Evolutionary conservation across 2,113 vertebrate species (phyloP), one percentile per base, ranked within the genome.

Genomic region (Ceratotherium simum): DNA sequence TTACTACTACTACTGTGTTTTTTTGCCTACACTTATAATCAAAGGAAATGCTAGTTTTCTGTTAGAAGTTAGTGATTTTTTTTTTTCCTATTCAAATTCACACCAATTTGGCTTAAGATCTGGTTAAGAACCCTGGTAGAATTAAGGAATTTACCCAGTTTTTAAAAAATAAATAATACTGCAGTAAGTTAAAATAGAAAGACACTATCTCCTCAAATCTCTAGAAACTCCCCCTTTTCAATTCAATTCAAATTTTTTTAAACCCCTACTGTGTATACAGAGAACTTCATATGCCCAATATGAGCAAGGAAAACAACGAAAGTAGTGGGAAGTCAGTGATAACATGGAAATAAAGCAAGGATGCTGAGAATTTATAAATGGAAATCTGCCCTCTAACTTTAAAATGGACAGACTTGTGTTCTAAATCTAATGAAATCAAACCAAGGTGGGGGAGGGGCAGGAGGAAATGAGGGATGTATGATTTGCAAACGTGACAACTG

Each of bases 401-500:
- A 65, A 91, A 97, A 76, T 0, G 6, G 20, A 20, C 0, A 2
- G 5, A 1, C 60, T 82, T 86, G 23, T 76, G 27, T 65, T 88
- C 46, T 91, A 51, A 95, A 85, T 87, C 72, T 78, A 85, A 75
- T 29, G 29, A 97, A 27, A 62, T 51, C 29, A 84, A 51, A 81
- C 33, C 48, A 2, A 18, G 58, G 25, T 67, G 20, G 82, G 65
- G 85, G 8, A 54, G 2, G 54, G 39, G 27, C 14, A 2, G 42
- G 20, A 54, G 9, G 7, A 2, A 78, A 46, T 21, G 23, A 1
- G 0, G 20, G 1, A 17, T 11, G 39, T 2, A 65, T 7, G 48
- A 69, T 39, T 94, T 6, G 62, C 51, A 96, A 75, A 17, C n/a
- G 31, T 82, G 75, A 46, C 92, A 94, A 97, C 18, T 88, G 54